phyloP scores from a whole-genome alignment of 2,888 invertebrate genomes.

The Ormyrus pomaceus region DNA sequence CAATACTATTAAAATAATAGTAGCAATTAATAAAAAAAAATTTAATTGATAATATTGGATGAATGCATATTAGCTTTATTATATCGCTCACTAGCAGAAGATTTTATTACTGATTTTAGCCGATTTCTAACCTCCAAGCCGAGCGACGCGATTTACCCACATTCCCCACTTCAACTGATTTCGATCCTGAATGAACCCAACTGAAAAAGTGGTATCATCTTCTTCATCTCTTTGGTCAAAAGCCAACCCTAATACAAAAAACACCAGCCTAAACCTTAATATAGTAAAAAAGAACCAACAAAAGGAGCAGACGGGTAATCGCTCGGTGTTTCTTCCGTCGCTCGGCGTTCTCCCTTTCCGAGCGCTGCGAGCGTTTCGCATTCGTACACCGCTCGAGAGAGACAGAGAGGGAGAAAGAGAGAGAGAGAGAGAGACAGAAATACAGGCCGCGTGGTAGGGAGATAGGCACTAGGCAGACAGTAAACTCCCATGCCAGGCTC shows the following conservation, averaged over 20 bases:
- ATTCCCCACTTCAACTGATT: too few relatives aligned
- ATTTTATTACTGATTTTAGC: not conserved
- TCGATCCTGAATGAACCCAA: too few relatives aligned
- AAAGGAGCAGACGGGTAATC: not conserved
- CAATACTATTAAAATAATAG: too few relatives aligned
- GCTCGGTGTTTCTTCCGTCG: not conserved
- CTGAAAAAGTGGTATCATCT: too few relatives aligned
- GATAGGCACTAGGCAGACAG: not conserved
- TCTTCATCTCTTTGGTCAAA: too few relatives aligned
- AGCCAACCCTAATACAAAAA: too few relatives aligned
- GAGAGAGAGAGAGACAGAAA: not conserved
- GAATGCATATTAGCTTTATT: not conserved
- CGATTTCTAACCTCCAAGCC: slow-evolving; percentile 18
- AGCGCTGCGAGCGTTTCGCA: slow-evolving; percentile 16
- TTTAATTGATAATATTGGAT: too few relatives aligned
- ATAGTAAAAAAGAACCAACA: too few relatives aligned
- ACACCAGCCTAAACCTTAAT: too few relatives aligned
- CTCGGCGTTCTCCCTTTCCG: slow-evolving; percentile 12
- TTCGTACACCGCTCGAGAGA: not conserved
- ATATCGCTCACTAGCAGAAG: slow-evolving; percentile 47
- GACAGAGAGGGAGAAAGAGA: not conserved
- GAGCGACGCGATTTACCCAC: slow-evolving; percentile 12
- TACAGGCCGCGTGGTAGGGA: not conserved
- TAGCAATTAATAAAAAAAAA: too few relatives aligned
- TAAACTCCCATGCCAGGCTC: too few relatives aligned